phyloP scores from a whole-genome alignment of 2,888 invertebrate genomes.

The Notocelia uddmanniana region DNA sequence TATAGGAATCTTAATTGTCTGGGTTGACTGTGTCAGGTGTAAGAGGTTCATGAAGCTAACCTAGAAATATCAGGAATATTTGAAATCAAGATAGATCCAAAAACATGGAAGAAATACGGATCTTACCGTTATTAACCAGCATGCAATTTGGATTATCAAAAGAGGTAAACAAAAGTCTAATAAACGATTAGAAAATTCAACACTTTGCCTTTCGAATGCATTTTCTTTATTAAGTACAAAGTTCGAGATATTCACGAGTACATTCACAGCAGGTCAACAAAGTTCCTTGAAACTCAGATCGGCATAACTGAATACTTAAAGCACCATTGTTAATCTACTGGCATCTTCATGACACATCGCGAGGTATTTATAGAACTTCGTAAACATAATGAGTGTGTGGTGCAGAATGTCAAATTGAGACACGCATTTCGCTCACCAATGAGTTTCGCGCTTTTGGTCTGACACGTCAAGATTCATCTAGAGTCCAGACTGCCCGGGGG shows the following conservation, averaged over 20 bases:
- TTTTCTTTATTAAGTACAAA: not conserved
- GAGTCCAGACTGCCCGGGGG: too few relatives aligned
- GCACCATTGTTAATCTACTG: slow-evolving; percentile 13
- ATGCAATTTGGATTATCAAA: not conserved
- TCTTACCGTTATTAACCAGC: too few relatives aligned
- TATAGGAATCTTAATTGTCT: not conserved
- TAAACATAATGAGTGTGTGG: not conserved
- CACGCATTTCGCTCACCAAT: not conserved
- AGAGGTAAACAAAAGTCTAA: not conserved
- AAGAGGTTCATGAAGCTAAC: not conserved
- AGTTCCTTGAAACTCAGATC: slow-evolving; percentile 16
- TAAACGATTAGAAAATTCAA: not conserved
- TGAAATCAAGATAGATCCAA: not conserved
- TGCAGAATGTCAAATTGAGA: not conserved
- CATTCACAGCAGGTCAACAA: slow-evolving; percentile 5
- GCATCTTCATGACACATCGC: slow-evolving; percentile 24
- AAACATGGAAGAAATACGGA: not conserved
- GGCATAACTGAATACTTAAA: slow-evolving; percentile 26
- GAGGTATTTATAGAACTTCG: slow-evolving; percentile 6
- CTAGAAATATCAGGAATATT: not conserved
- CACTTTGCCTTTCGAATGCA: not conserved
- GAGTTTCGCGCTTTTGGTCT: not conserved
- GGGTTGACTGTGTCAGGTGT: not conserved
- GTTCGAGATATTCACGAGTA: not conserved
- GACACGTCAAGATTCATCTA: too few relatives aligned